Evolutionary conservation across 2,113 vertebrate species (phyloP).

Genomic region (Osmerus eperlanus): DNA sequence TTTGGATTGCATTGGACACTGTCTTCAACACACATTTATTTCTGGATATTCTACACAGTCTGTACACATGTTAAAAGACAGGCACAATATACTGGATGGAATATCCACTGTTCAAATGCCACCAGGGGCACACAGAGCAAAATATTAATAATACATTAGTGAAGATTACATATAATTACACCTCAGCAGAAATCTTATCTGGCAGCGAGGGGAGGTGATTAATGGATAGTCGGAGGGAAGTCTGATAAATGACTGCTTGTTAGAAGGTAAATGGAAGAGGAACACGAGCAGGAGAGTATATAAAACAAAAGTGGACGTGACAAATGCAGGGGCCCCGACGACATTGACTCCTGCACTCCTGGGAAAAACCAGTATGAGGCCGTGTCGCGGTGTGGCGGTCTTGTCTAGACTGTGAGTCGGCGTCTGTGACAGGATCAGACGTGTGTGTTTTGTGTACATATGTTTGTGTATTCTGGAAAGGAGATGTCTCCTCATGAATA

Average conservation of each 20-base stretch:
- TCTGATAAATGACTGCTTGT: background rate
- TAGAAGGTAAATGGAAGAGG: background rate
- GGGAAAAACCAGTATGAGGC: background rate
- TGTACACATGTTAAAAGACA: background rate
- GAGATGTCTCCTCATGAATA: background rate
- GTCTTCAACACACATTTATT: no score
- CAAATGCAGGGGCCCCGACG: background rate
- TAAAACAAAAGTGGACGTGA: background rate
- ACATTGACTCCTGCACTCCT: background rate
- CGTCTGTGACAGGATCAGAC: background rate
- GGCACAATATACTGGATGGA: background rate
- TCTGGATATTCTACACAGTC: no score
- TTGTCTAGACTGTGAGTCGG: background rate
- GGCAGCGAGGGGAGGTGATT: slow-evolving; percentile 6
- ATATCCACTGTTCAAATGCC: slow-evolving; percentile 4
- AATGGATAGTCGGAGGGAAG: background rate
- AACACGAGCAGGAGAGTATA: background rate
- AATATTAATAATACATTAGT: slow-evolving; percentile 36
- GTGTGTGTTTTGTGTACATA: background rate
- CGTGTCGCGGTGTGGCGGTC: background rate
- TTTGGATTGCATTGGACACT: no score
- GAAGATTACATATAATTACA: slow-evolving; percentile 25
- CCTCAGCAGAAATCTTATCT: slow-evolving; percentile 18
- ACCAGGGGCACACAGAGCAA: slow-evolving; percentile 1
- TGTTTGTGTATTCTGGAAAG: background rate